phyloP scores from a whole-genome alignment of 2,113 vertebrate genomes.

The Mormyrus iriodes region DNA sequence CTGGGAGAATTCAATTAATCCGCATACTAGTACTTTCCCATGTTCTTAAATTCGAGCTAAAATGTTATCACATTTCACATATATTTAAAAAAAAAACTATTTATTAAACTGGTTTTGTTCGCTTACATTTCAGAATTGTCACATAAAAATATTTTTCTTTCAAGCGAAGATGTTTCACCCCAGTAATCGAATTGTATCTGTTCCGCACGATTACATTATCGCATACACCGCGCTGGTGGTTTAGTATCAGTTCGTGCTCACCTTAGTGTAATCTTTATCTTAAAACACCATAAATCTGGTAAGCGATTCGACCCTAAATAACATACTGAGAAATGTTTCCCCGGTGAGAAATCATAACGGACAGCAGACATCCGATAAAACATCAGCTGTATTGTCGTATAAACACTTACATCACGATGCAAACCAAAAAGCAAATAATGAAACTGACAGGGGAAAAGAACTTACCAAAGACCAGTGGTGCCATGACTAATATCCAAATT shows the following conservation, averaged over 20 bases:
- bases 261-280: background rate
- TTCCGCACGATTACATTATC: background rate
- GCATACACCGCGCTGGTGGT: background rate
- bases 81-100: background rate
- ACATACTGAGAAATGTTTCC: background rate
- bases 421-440: conserved; percentile 25
- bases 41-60: background rate
- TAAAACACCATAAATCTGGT: background rate
- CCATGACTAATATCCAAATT: conserved; percentile 3
- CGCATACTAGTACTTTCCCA: background rate
- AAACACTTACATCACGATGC: background rate
- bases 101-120: background rate
- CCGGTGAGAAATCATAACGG: background rate
- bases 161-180: background rate
- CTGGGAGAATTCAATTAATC: background rate
- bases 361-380: background rate
- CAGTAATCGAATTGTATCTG: background rate
- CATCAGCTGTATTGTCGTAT: background rate
- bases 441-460: conserved; percentile 13
- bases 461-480: conserved; percentile 38
- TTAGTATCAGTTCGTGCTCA: background rate
- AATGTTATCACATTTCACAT: background rate
- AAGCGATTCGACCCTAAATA: background rate
- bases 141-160: background rate
- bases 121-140: too few relatives aligned